Evolutionary conservation across 2,113 vertebrate genomes (phyloP).

Genomic region (Elaphurus davidianus): DNA sequence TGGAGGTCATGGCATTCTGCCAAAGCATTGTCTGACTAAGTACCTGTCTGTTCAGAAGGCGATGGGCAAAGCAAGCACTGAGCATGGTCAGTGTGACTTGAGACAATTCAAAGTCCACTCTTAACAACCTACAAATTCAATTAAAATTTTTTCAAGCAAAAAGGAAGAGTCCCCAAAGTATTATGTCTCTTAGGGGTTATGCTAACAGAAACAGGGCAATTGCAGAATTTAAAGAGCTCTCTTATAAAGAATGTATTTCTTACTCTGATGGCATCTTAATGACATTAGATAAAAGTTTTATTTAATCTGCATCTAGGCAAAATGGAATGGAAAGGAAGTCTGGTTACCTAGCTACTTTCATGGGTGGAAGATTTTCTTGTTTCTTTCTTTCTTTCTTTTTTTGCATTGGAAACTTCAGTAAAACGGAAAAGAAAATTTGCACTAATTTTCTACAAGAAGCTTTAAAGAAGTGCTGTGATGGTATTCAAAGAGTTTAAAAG

Average conservation of each 20-base stretch:
- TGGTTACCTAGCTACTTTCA: not conserved
- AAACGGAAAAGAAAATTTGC: not conserved
- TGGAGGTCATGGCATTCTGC: not conserved
- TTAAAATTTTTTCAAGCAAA: not conserved
- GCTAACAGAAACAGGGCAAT: not conserved
- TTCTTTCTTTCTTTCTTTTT: not conserved
- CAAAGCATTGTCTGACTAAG: not conserved
- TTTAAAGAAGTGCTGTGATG: constrained; percentile 21
- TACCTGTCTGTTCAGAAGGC: not conserved
- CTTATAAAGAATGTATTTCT: constrained; percentile 39
- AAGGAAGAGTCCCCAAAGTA: constrained; percentile 1
- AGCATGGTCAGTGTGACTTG: not conserved
- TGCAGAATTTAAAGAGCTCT: not conserved
- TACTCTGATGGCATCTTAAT: not conserved
- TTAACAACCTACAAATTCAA: not conserved
- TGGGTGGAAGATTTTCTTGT: not conserved
- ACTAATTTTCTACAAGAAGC: constrained; percentile 10
- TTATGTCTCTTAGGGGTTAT: not conserved
- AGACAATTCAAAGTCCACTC: not conserved
- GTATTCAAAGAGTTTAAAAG: constrained; percentile 17
- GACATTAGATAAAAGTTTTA: not conserved
- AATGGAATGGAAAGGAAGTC: not conserved
- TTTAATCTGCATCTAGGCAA: constrained; percentile 32
- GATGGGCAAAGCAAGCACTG: not conserved
- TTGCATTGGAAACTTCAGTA: not conserved